phyloP scores from a whole-genome alignment of 2,888 invertebrate species.

The Anodontia alba region DNA sequence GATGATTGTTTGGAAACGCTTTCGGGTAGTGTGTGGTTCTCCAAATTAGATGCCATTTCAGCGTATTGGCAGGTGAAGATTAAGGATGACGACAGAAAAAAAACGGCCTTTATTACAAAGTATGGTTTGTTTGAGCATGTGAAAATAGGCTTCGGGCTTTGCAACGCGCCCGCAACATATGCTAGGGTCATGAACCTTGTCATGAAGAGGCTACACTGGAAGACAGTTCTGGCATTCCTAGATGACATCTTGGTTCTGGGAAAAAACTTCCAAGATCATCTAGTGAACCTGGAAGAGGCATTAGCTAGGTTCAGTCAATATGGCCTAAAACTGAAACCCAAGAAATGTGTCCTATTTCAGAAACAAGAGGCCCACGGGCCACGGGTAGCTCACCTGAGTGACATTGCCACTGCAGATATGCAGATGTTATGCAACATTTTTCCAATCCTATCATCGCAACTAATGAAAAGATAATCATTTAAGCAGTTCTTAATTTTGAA shows the following conservation, averaged over 20 bases:
- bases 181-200: not conserved
- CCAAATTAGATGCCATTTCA: slow-evolving; percentile 16
- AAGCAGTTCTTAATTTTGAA: too few species aligned
- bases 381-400: too few species aligned
- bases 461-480: too few species aligned
- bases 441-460: too few species aligned
- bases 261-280: slow-evolving; percentile 34
- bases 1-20: slow-evolving; percentile 46
- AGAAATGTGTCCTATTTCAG: not conserved
- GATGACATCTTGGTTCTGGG: slow-evolving; percentile 61
- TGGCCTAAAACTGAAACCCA: slow-evolving; percentile 49
- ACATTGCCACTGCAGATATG: too few species aligned
- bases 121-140: slow-evolving; percentile 16
- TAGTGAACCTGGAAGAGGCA: slow-evolving; percentile 35
- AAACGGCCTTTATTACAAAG: slow-evolving; percentile 28
- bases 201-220: not conserved
- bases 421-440: too few species aligned
- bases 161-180: not conserved
- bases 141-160: not conserved
- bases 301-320: slow-evolving; percentile 38
- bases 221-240: slow-evolving; percentile 44
- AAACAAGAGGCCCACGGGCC: too few species aligned
- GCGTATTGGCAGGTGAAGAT: slow-evolving; percentile 46
- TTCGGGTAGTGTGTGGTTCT: slow-evolving; percentile 40
- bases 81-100: slow-evolving; percentile 36